Evolutionary conservation across 2,797 vertebrate genomes (phyloP).

Genomic region (Pteropus rufus): DNA sequence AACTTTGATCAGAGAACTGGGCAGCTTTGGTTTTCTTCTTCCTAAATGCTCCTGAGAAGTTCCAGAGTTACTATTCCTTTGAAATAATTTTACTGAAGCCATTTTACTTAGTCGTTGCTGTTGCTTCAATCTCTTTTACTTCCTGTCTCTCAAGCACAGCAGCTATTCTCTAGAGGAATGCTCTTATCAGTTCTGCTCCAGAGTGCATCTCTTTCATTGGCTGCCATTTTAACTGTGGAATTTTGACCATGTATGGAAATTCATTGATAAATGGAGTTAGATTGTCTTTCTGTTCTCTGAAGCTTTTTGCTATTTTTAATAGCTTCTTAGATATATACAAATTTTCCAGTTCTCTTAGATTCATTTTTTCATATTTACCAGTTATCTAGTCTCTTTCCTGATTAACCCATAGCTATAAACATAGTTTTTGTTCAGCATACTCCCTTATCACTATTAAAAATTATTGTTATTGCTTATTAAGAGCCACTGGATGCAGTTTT

Average conservation of each 20-base stretch:
- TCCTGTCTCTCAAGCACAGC: neutral
- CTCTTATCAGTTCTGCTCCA: neutral
- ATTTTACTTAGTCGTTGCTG: neutral
- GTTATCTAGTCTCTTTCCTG: neutral
- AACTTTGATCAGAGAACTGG: neutral
- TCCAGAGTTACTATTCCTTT: neutral
- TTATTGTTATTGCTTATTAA: neutral
- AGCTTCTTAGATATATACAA: neutral
- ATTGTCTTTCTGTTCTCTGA: neutral
- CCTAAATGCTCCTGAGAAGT: slow-evolving; percentile 5
- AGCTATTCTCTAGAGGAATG: slow-evolving; percentile 5
- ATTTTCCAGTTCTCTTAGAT: neutral
- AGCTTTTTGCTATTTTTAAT: neutral
- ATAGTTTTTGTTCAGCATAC: neutral
- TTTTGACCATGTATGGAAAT: neutral
- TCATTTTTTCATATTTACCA: slow-evolving; percentile 31
- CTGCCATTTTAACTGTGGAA: neutral
- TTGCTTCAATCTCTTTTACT: neutral
- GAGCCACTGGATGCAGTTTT: neutral
- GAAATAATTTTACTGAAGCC: slow-evolving; percentile 13
- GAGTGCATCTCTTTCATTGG: neutral
- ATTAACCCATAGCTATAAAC: neutral
- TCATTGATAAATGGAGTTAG: neutral
- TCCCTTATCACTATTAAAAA: neutral
- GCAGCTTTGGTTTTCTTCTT: slow-evolving; percentile 36